These are phyloP conservation scores for Rhabdornis inornatus DNA, from an alignment of 2,113 vertebrate species.

Conservation along the genomic window DNA sequence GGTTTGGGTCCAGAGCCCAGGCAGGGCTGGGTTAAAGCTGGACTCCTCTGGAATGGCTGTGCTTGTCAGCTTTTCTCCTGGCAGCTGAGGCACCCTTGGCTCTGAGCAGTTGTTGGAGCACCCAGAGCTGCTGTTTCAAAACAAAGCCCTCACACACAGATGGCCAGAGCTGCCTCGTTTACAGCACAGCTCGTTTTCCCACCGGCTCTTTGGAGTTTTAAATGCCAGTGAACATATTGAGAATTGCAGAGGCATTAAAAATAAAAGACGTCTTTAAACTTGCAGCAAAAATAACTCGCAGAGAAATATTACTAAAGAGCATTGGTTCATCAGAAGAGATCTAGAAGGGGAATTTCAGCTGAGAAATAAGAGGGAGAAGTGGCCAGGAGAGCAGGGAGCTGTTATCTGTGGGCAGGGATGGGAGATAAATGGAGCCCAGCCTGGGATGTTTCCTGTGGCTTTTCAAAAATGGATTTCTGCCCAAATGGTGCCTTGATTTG, in stretches of 20 bases:
- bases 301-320: neutral
- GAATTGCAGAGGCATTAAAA: neutral
- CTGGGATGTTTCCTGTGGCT: neutral
- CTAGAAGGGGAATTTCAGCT: neutral
- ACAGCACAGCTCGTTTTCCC: neutral
- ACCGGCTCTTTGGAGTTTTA: neutral
- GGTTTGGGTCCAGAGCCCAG: fast-evolving
- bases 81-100: neutral
- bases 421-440: neutral
- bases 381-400: neutral
- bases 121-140: neutral
- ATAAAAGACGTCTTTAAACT: neutral
- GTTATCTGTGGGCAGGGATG: neutral
- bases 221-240: slow-evolving; percentile 22
- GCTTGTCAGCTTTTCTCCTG: fast-evolving
- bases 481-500: neutral
- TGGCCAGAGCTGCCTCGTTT: neutral
- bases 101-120: neutral
- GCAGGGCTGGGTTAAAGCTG: neutral
- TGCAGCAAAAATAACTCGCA: neutral
- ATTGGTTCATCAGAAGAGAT: neutral
- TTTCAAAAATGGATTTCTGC: neutral
- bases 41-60: too few relatives aligned
- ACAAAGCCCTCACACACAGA: neutral
- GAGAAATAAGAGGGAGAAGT: neutral